These are phyloP conservation scores for Anniella stebbinsi DNA, from an alignment of 2,797 vertebrate genomes.

Conservation along the genomic window DNA sequence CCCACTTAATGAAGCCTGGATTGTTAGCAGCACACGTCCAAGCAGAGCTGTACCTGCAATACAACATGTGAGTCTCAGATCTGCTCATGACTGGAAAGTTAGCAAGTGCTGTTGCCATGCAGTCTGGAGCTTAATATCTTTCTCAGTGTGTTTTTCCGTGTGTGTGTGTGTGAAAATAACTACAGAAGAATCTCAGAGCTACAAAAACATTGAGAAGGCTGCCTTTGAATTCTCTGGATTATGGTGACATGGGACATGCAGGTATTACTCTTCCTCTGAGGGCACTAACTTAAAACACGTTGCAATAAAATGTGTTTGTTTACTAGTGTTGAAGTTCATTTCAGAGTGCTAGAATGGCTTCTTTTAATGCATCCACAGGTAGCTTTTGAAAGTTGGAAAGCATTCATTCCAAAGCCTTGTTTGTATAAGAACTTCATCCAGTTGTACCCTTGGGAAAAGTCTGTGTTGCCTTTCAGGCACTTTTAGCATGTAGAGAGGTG, in stretches of 20 bases:
- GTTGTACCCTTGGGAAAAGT: not conserved
- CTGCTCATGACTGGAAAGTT: not conserved
- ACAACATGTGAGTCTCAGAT: not conserved
- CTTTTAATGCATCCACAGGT: not conserved
- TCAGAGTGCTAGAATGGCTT: not conserved
- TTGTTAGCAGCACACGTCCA: conserved; percentile 16
- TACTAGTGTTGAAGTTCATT: not conserved
- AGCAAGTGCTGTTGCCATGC: not conserved
- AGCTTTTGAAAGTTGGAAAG: not conserved
- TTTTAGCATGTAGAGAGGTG: not conserved
- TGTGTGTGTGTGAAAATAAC: not conserved
- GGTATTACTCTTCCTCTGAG: not conserved
- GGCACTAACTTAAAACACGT: not conserved
- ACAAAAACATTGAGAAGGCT: not conserved
- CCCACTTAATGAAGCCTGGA: not conserved
- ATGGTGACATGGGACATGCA: not conserved
- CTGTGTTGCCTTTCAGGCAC: not conserved
- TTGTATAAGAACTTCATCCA: not conserved
- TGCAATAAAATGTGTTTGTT: not conserved
- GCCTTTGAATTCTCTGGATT: not conserved
- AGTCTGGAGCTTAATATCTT: not conserved
- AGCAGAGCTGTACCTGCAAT: not conserved
- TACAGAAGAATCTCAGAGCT: not conserved
- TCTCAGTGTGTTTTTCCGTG: not conserved
- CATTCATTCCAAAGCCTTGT: not conserved